Conservation (phyloP, 2,888 invertebrate species). For the Rapana venosa region DNA sequence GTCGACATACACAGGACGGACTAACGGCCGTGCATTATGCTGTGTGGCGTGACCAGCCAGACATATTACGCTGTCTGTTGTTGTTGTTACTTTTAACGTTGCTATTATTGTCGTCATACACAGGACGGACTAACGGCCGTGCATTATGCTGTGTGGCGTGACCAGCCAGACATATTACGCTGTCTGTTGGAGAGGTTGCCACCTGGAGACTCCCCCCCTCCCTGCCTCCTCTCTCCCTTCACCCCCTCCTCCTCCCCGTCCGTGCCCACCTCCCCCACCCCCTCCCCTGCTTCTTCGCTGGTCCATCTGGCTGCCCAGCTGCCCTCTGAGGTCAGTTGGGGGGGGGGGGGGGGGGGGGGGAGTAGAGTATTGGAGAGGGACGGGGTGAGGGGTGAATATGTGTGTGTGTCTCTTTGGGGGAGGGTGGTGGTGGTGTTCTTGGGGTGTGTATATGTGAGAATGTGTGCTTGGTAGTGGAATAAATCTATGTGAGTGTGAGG, state of each 20-base stretch:
- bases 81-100: no score
- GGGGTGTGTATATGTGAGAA: background rate
- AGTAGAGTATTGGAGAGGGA: no score
- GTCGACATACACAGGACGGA: conserved; percentile 57
- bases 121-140: conserved; percentile 72
- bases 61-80: background rate
- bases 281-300: conserved; percentile 72
- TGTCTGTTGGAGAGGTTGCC: conserved; percentile 56
- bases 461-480: background rate
- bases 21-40: conserved; percentile 62
- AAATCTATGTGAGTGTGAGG: background rate
- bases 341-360: background rate
- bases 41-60: background rate
- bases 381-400: no score
- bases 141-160: conserved; percentile 70
- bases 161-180: conserved; percentile 65
- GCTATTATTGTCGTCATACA: no score
- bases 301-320: conserved; percentile 71
- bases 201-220: background rate
- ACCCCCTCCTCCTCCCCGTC: background rate
- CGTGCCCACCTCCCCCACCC: conserved; percentile 50
- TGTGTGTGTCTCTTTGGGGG: background rate
- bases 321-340: conserved; percentile 53
- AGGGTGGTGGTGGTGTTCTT: background rate
- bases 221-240: conserved; percentile 36